Percentiles rank a stretch among this genome's conserved stretches.
Evolutionary conservation across 2,888 invertebrate genomes (phyloP).

Genomic region (Phortica magna): DNA sequence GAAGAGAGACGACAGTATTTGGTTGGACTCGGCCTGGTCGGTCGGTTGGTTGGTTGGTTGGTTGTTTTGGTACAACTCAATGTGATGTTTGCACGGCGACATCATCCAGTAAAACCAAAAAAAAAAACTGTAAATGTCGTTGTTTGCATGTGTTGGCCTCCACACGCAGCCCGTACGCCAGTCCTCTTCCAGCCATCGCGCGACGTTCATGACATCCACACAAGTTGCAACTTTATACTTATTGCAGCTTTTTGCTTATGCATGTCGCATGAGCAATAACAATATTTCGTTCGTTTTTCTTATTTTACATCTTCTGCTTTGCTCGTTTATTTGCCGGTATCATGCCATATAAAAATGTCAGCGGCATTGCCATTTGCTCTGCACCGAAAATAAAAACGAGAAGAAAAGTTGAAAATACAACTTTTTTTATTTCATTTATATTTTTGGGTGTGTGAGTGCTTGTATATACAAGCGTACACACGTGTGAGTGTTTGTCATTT

Average conservation of each 20-base stretch:
- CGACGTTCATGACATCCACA: conserved; percentile 46
- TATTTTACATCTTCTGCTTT: conserved; percentile 39
- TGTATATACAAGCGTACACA: not conserved
- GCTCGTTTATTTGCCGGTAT: conserved; percentile 49
- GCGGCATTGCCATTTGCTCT: conserved; percentile 11
- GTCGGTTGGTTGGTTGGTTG: conserved; percentile 30
- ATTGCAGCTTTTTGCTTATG: conserved; percentile 60
- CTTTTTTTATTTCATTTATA: conserved; percentile 18
- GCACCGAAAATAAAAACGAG: conserved; percentile 1
- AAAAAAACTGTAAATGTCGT: conserved; percentile 55
- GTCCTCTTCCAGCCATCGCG: not conserved
- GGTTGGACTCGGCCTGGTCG: conserved; percentile 33
- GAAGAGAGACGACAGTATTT: not conserved
- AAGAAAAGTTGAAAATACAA: conserved; percentile 33
- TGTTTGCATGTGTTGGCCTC: conserved; percentile 63
- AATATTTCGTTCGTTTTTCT: conserved; percentile 53
- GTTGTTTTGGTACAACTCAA: conserved; percentile 6
- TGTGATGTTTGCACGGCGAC: conserved; percentile 2
- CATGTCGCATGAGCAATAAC: conserved; percentile 68
- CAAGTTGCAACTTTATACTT: conserved; percentile 58
- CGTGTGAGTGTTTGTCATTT: not conserved
- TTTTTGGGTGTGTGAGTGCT: conserved; percentile 10
- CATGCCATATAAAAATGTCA: conserved; percentile 46
- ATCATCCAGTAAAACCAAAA: not conserved
- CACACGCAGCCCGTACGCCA: not conserved